Base-by-base conservation (phyloP, 2,888 invertebrate genomes). In the Auanema sp. region DNA sequence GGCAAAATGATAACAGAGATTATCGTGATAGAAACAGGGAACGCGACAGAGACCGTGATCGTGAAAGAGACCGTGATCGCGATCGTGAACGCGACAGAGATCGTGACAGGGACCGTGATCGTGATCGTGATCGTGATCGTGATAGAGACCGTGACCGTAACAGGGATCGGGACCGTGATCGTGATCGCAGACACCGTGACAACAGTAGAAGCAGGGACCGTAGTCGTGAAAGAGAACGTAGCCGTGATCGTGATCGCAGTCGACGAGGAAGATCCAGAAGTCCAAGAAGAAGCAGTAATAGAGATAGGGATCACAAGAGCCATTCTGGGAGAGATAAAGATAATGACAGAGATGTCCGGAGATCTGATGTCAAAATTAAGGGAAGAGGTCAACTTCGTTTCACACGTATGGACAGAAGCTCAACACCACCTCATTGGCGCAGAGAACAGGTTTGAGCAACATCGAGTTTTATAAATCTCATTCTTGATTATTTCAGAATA, bases 381-480 rank as follows among this genome's bases (percentile, higher is more conserved):
- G 62, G 62, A 8, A 56, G 62, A 10, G 62, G 62, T 2, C 41
- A 51, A 18, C 33, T 62, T 41, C 49, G 62, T 5, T 62, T 62
- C 54, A 56, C 41, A 12, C 56, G 57, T n/a, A 16, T 16, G 16
- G 62, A 62, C 18, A 24, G 62, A 25, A 57, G 56, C 50, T 16
- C 16, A 6, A 62, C 62, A 16, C 62, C 62, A 23, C 62, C 62
- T 5, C 62, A 62, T 57, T 62, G 62, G 62, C 33, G 33, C 16
- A 44, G 62, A 24, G 62, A 62, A 24, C 23, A 42, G 53, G 53
- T 43, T 18, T 12, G 6, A 11, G 2, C 8, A 11, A 47, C 11
- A 11, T 47, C 11, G n/a, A n/a, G 47, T 18, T 47, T 11, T 8
- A 47, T 47, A 8, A 47, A 2, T 47, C 21, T 8, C 11, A 47